phyloP scores from a whole-genome alignment of 2,797 vertebrate species.

The Sebastolobus altivelis region DNA sequence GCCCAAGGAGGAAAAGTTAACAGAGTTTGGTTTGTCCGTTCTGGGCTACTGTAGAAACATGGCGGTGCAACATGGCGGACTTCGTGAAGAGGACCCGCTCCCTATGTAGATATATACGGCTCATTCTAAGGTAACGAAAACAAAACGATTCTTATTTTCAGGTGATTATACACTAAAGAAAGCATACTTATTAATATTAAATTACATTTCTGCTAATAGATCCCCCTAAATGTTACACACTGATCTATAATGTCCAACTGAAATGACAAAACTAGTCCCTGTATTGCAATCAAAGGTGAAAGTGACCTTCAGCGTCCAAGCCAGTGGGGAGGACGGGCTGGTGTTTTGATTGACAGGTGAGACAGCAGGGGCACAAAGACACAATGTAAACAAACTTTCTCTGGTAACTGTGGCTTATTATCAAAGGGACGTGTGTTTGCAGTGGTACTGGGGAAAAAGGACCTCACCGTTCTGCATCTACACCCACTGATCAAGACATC shows the following conservation, averaged over 20 bases:
- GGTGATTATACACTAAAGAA: no score
- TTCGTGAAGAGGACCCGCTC: no score
- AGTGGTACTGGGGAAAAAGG: not conserved
- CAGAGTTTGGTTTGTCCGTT: no score
- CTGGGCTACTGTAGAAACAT: no score
- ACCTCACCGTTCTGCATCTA: not conserved
- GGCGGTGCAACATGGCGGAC: no score
- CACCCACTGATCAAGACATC: not conserved
- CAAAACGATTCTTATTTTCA: no score
- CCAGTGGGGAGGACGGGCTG: not conserved
- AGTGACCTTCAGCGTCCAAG: not conserved
- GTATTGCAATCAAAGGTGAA: not conserved
- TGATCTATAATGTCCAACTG: not conserved
- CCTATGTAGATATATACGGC: no score
- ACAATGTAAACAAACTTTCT: constrained; percentile 23
- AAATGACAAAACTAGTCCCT: constrained; percentile 1
- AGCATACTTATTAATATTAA: no score
- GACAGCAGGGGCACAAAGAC: constrained; percentile 23
- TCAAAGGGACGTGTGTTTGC: constrained; percentile 18
- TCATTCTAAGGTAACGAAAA: no score
- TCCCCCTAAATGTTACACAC: no score
- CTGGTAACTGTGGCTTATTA: constrained; percentile 23
- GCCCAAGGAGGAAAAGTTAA: no score
- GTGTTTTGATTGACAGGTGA: constrained; percentile 37
- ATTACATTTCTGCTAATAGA: no score